Evolutionary conservation across 2,888 invertebrate species (phyloP), one percentile per base, ranked within the genome.

Genomic region (Epirrhoe tristata): DNA sequence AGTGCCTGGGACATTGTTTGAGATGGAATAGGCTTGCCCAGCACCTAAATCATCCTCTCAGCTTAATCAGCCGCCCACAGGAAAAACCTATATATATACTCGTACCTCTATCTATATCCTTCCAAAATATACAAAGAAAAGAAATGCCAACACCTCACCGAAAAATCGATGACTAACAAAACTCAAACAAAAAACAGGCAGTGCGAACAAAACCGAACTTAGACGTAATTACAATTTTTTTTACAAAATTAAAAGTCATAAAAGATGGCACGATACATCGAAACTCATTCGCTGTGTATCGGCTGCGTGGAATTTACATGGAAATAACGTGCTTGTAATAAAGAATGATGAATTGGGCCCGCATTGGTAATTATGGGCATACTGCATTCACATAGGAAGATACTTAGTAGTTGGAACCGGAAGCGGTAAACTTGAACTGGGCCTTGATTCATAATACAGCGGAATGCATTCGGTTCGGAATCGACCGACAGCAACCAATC

Each of bases 321-420:
- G 90, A 90, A n/a, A 90, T 90, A 90, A 91, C 84, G 89, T 87
- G 90, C 87, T 87, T 88, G 91, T 91, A 92, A 93, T 93, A 93
- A 93, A 93, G 89, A 90, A 91, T 93, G 93, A 93, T 93, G 91
- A 91, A 93, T 93, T 91, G 93, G 83, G 83, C 85, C 87, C 87
- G 89, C 90, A 91, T 85, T 90, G 90, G 91, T 92, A 91, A 92
- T 93, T 92, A 93, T 83, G 88, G 89, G 78, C 31, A 10, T 46
- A 6, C 16, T 10, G 24, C 32, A 56, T 67, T 63, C 7, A 59
- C 46, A 52, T 14, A 8, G 14, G 58, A 63, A 56, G 5, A 12
- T 43, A n/a, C n/a, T n/a, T n/a, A n/a, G n/a, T n/a, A n/a, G n/a
- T 39, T 39, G 10, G 1, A n/a, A 31, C 17, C 5, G 16, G n/a